Conservation (phyloP, 2,113 vertebrate genomes). For the Lepus timidus region DNA sequence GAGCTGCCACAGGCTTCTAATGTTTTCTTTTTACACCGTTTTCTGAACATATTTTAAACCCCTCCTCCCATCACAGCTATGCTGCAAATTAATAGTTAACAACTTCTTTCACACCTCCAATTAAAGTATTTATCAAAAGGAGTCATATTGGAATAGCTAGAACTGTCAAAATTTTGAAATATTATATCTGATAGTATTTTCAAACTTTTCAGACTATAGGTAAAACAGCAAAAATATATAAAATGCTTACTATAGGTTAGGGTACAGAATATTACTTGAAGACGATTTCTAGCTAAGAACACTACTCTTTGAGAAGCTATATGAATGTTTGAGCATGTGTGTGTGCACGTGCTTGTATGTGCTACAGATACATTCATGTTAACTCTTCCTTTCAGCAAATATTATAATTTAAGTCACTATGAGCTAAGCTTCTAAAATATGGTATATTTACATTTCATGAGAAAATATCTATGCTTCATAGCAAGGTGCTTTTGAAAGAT, state of each 20-base stretch:
- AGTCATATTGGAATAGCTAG: background rate
- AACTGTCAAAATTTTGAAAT: background rate
- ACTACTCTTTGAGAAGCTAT: background rate
- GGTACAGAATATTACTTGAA: background rate
- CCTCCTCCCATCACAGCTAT: background rate
- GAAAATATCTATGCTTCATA: background rate
- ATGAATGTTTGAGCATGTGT: background rate
- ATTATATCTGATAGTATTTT: background rate
- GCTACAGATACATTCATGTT: background rate
- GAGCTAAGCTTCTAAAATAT: background rate
- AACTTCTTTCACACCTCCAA: background rate
- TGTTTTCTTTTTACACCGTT: conserved; percentile 41
- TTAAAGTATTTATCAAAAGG: conserved; percentile 18
- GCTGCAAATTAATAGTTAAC: conserved; percentile 1
- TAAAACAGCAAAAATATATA: too few relatives aligned
- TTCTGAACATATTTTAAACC: conserved; percentile 8
- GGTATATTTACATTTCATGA: background rate
- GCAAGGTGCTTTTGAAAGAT: background rate
- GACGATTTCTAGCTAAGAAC: background rate
- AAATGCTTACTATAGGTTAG: background rate
- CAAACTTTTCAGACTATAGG: background rate
- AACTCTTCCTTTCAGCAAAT: background rate
- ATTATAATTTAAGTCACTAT: background rate
- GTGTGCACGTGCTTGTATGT: too few relatives aligned
- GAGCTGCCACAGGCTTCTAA: background rate